Evolutionary conservation across 2,888 invertebrate species (phyloP), one percentile per base, ranked within the genome.

Genomic region (Dicyrtomina minuta): DNA sequence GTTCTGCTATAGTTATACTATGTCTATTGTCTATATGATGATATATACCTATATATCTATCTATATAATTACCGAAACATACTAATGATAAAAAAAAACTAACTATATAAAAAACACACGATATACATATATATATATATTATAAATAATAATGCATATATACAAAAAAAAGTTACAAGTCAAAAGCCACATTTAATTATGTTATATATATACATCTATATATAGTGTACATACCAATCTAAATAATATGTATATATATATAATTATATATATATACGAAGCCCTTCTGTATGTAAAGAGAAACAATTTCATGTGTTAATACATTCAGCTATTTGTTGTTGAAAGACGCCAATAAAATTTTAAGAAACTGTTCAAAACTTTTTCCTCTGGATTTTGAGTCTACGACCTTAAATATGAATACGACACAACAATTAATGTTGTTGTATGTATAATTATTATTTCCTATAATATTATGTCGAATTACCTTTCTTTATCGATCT

Each of bases 281-380:
- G 33, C 39, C 58, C 58, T 58, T 58, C 58, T 58, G 39, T 58
- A 60, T 60, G 60, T 60, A 60, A 43, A 60, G 46, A 33, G 33
- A 39, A 60, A 60, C 43, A 60, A 60, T 44, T 60, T 60, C 60
- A 60, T 60, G 60, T 60, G 58, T 58, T 58, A n/a, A 33, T 46
- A 60, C 44, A 60, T 60, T 60, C 43, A 44, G 60, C 60, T 60
- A 60, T 60, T 60, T 60, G 60, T 60, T 60, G 60, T 60, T 60
- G 44, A 60, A 60, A 60, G 60, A 60, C 60, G 60, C 60, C 60
- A 60, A 60, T 60, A 60, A 60, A 60, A 44, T 60, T 60, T 43
- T 22, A 60, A 60, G 43, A 60, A 39, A 33, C 58, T 58, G 27
- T 58, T 13, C 8, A 33, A 33, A 33, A 5, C 33, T 33, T 33